Conservation (phyloP, 2,113 vertebrate species). For the Galemys pyrenaicus region DNA sequence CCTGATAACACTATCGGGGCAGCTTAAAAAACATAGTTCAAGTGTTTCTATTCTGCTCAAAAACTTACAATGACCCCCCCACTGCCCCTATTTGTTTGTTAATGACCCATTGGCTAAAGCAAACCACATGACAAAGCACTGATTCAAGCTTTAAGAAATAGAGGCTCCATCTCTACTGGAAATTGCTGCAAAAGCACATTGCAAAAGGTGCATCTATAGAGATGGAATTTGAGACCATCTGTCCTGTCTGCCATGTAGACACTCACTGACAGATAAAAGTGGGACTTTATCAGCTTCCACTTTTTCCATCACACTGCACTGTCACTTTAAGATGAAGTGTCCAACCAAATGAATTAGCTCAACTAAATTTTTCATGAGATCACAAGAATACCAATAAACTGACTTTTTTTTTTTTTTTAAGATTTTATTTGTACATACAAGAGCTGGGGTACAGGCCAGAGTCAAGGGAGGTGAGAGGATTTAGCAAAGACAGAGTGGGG, state of each 20-base stretch:
- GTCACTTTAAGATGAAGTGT: not conserved
- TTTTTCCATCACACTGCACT: not conserved
- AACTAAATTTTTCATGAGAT: not conserved
- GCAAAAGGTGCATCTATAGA: not conserved
- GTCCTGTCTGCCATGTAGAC: not conserved
- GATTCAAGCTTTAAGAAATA: not conserved
- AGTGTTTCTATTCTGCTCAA: not conserved
- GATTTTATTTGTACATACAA: no score
- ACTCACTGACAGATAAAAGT: not conserved
- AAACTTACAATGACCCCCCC: not conserved
- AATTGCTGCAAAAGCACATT: not conserved
- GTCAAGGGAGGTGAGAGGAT: no score
- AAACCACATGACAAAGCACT: not conserved
- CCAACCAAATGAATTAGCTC: not conserved
- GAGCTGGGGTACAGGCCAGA: no score
- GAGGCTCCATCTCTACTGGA: not conserved
- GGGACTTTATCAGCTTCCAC: not conserved
- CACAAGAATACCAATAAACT: not conserved
- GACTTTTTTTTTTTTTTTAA: no score
- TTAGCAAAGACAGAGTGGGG: no score
- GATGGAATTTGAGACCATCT: not conserved
- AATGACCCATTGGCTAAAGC: not conserved
- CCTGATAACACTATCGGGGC: not conserved
- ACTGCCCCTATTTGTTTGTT: not conserved
- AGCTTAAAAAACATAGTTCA: slow-evolving; percentile 10